Conservation (phyloP, 2,797 vertebrate genomes). For the Falco novaeseelandiae region DNA sequence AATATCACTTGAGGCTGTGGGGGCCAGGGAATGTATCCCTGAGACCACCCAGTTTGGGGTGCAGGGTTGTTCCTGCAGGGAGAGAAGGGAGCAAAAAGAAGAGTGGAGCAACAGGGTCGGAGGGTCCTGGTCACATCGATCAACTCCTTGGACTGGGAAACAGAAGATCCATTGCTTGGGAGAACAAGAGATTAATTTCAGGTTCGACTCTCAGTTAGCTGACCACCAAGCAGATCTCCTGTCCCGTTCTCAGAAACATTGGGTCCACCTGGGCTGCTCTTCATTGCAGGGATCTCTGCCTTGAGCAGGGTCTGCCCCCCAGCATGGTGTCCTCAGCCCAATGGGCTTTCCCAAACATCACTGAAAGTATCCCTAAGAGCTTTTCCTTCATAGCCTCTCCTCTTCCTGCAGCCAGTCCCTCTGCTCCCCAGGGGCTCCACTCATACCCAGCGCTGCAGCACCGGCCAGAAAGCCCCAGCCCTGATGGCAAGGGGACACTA, state of each 20-base stretch:
- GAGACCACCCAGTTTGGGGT: background rate
- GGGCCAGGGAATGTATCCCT: background rate
- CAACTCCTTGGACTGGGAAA: background rate
- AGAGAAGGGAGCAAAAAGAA: background rate
- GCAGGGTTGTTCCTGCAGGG: background rate
- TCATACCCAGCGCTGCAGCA: background rate
- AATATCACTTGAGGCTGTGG: background rate
- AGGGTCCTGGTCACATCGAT: background rate
- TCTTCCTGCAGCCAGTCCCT: background rate
- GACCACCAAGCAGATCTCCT: background rate
- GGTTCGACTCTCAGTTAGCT: background rate
- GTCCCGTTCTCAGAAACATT: background rate
- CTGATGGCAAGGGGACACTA: background rate
- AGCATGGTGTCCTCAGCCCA: background rate
- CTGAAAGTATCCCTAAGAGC: background rate
- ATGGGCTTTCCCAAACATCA: rapidly evolving
- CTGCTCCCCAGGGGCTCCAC: background rate
- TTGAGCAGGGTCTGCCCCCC: background rate
- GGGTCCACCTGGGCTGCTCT: background rate
- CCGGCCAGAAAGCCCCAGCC: background rate
- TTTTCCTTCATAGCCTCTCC: background rate
- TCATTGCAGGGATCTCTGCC: background rate
- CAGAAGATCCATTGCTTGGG: background rate
- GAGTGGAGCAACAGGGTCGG: background rate
- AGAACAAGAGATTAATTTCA: background rate